Evolutionary conservation across 2,888 invertebrate genomes (phyloP).

Genomic region (Oeneis ivallda): DNA sequence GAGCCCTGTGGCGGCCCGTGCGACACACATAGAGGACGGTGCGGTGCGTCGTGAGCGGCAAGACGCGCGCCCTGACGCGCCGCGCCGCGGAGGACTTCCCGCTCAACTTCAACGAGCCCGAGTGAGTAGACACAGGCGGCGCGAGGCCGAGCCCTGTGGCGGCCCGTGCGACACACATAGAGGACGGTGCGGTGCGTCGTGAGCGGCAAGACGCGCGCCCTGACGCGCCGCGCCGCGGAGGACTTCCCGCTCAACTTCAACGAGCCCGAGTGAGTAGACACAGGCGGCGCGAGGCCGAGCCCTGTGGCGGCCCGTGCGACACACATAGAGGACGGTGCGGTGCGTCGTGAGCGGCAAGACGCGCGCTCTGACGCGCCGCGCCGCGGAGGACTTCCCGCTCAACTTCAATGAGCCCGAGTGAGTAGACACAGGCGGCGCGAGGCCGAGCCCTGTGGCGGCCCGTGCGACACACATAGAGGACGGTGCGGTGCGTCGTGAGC

Average conservation of each 20-base stretch:
- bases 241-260: constrained; percentile 89
- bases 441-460: too few relatives aligned
- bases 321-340: constrained; percentile 86
- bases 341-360: constrained; percentile 83
- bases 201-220: constrained; percentile 57
- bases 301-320: too few relatives aligned
- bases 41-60: constrained; percentile 85
- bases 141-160: too few relatives aligned
- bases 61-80: constrained; percentile 59
- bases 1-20: too few relatives aligned
- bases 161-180: too few relatives aligned
- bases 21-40: too few relatives aligned
- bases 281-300: too few relatives aligned
- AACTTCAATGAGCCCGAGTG: constrained; percentile 91
- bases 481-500: constrained; percentile 87
- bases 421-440: too few relatives aligned
- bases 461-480: too few relatives aligned
- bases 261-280: constrained; percentile 84
- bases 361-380: constrained; percentile 75
- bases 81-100: constrained; percentile 87
- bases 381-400: constrained; percentile 85
- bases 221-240: constrained; percentile 83
- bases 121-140: constrained; percentile 85
- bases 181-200: constrained; percentile 88
- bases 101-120: constrained; percentile 91